Evolutionary conservation across 2,888 invertebrate species (phyloP), one percentile per base, ranked within the genome.

Genomic region (Scaptomyza tumidula): DNA sequence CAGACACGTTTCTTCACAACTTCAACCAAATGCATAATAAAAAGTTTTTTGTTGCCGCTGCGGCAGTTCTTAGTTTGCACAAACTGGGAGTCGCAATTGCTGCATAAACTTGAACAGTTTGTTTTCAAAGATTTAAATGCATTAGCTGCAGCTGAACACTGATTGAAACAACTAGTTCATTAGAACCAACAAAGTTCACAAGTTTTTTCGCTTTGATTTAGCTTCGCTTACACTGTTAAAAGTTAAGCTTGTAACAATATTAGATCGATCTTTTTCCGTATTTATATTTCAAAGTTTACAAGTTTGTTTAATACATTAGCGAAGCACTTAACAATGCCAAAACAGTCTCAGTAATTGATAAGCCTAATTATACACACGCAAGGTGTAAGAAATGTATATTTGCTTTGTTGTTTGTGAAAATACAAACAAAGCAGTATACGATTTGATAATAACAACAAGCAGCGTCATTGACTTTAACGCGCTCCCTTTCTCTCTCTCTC

Each of bases 31-130:
- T 54, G 58, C 55, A 64, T 45, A 61, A 80, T 67, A 69, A 70
- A 67, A 76, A 86, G 46, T 46, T 52, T 46, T 52, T 64, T 39
- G 2, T n/a, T 50, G 35, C 14, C 14, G 29, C 29, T 56, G 19
- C 16, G 39, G 14, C 14, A 41, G 14, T 41, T 41, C 14, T 16
- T 14, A n/a, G 39, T 10, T 45, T 37, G 5, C 5, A 10, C n/a
- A 11, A n/a, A 13, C 2, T 27, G 14, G 13, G 5, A 9, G 39
- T 16, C 2, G 48, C 41, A 43, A 27, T 14, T n/a, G 14, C 41
- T 33, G 39, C 7, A 14, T n/a, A n/a, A 27, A 19, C 10, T 11
- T 31, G 4, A 7, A 19, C 16, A 9, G 14, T 14, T 39, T 39
- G 39, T 39, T 9, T 14, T 2, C n/a, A n/a, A 1, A 35, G 46